These are phyloP conservation scores for Drosophila kambysellisi DNA, from an alignment of 2,888 invertebrate species.

Conservation along the genomic window DNA sequence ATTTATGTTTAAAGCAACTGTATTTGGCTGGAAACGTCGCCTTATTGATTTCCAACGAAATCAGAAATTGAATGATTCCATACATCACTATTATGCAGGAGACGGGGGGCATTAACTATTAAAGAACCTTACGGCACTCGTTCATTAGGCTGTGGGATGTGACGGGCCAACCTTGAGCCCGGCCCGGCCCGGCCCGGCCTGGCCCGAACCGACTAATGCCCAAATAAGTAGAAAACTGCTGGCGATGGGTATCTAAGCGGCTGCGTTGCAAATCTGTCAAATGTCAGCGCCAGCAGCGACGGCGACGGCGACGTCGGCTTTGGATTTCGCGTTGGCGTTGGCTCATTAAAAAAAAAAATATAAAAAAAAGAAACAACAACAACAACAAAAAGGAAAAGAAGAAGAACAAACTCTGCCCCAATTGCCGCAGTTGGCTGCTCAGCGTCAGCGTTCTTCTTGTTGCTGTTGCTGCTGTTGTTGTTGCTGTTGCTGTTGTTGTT, in stretches of 20 bases:
- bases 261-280: slow-evolving; percentile 77
- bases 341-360: slow-evolving; percentile 69
- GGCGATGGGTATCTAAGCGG: slow-evolving; percentile 49
- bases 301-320: slow-evolving; percentile 12
- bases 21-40: not conserved
- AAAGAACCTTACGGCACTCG: not conserved
- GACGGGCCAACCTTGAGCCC: not conserved
- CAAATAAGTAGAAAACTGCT: slow-evolving; percentile 58
- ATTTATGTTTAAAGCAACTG: not conserved
- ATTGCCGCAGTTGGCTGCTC: slow-evolving; percentile 28
- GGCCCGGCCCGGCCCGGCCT: not conserved
- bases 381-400: not conserved
- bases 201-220: slow-evolving; percentile 38
- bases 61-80: not conserved
- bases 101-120: not conserved
- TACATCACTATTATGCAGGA: not conserved
- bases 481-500: not conserved
- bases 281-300: slow-evolving; percentile 71
- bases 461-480: slow-evolving; percentile 21
- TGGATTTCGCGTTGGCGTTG: slow-evolving; percentile 52
- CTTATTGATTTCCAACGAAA: not conserved
- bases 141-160: not conserved
- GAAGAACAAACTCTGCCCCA: slow-evolving; percentile 12
- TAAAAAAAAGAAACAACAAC: slow-evolving; percentile 33
- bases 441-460: slow-evolving; percentile 24